These are phyloP conservation scores for Alviniconcha marisindica DNA, from an alignment of 1,140 invertebrate species.

Conservation along the genomic window DNA sequence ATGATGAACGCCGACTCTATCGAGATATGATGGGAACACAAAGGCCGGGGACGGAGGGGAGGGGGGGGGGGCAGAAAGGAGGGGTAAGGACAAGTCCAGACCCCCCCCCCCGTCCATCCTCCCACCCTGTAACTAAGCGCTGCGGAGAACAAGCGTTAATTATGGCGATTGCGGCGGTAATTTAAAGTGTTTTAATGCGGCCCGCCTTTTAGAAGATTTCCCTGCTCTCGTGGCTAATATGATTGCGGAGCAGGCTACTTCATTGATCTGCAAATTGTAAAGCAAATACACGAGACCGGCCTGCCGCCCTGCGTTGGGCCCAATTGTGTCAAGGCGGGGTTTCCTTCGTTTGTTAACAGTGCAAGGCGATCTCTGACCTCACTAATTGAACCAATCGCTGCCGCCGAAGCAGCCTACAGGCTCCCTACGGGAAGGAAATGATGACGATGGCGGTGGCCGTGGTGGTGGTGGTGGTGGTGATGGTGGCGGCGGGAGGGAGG, in stretches of 20 bases:
- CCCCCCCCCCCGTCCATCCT: neutral
- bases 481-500: neutral
- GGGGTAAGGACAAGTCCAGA: neutral
- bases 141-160: conserved; percentile 29
- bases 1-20: conserved; percentile 19
- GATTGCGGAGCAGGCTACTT: conserved; percentile 41
- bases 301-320: conserved; percentile 37
- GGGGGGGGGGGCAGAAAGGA: neutral
- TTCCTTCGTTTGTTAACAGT: conserved; percentile 36
- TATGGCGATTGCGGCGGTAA: conserved; percentile 45
- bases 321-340: conserved; percentile 44
- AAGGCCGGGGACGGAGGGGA: neutral
- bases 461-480: neutral
- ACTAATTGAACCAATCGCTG: conserved; percentile 46
- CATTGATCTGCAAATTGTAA: conserved; percentile 47
- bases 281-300: conserved; percentile 47
- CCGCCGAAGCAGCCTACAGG: neutral
- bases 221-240: conserved; percentile 43
- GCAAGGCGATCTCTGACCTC: conserved; percentile 38
- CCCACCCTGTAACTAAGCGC: neutral
- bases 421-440: neutral
- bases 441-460: conserved; percentile 9
- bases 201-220: conserved; percentile 39
- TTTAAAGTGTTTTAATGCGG: conserved; percentile 54
- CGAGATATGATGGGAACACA: conserved; percentile 14